Conservation (phyloP, 2,113 vertebrate genomes). For the Cettia cetti region DNA sequence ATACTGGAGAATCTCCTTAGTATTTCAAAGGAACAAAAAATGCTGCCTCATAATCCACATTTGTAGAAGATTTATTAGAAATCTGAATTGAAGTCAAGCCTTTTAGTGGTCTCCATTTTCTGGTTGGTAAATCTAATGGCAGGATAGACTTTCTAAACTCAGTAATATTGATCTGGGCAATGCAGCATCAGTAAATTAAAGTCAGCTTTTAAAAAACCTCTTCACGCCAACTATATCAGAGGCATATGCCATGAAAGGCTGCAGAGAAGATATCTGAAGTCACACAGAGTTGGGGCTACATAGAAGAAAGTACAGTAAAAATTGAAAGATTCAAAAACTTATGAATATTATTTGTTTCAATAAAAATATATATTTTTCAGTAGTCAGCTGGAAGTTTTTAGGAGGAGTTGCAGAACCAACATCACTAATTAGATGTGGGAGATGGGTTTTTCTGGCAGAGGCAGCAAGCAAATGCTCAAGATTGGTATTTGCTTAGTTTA, state of each 20-base stretch:
- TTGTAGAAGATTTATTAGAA: slow-evolving; percentile 15
- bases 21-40: background rate
- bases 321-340: background rate
- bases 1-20: background rate
- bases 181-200: slow-evolving; percentile 30
- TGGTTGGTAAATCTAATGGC: slow-evolving; percentile 24
- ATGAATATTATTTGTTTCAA: background rate
- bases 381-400: background rate
- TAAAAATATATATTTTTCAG: background rate
- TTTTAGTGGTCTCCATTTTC: slow-evolving; percentile 4
- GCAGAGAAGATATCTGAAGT: background rate
- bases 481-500: background rate
- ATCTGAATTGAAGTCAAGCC: background rate
- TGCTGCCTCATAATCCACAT: background rate
- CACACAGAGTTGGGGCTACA: background rate
- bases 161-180: slow-evolving; percentile 11
- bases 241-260: background rate
- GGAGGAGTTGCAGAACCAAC: background rate
- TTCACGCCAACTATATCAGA: background rate
- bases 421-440: background rate
- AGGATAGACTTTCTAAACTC: background rate
- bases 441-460: background rate
- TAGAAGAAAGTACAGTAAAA: background rate
- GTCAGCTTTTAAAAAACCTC: background rate
- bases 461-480: background rate